phyloP scores from a whole-genome alignment of 35 echinoderm and acorn worm genomes.

The Acanthaster planci region DNA sequence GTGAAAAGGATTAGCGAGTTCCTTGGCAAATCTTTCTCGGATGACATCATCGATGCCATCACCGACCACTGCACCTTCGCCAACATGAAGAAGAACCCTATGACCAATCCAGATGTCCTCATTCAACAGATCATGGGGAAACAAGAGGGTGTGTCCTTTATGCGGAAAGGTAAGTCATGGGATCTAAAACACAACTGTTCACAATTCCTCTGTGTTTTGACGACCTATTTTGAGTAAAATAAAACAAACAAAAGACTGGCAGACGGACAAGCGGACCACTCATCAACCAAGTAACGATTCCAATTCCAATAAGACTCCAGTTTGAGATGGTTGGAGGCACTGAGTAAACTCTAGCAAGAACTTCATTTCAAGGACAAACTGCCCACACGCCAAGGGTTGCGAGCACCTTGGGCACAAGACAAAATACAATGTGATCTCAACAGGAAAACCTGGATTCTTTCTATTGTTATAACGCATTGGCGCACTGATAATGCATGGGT shows the following conservation, averaged over 20 bases:
- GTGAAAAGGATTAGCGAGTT: constrained; percentile 50
- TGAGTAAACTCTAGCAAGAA: too few relatives aligned
- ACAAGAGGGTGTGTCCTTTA: constrained; percentile 20
- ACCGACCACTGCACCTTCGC: constrained; percentile 20
- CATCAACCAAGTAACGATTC: too few relatives aligned
- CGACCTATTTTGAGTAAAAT: background rate
- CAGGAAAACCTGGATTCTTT: background rate
- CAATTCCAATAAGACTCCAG: too few relatives aligned
- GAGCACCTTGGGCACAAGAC: background rate
- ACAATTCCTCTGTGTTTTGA: background rate
- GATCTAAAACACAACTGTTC: background rate
- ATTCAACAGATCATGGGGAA: background rate
- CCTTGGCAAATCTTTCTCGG: constrained; percentile 48
- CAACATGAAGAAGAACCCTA: constrained; percentile 54
- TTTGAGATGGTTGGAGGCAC: too few relatives aligned
- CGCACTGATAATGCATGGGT: background rate
- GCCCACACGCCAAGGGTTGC: too few relatives aligned
- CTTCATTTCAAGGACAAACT: too few relatives aligned
- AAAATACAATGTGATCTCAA: background rate
- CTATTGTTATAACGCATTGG: background rate
- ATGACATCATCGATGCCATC: constrained; percentile 41
- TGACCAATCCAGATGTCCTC: constrained; percentile 40
- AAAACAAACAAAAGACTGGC: background rate
- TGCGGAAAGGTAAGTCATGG: constrained; percentile 45
- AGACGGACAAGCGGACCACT: too few relatives aligned